Evolutionary conservation across 2,797 vertebrate species (phyloP), one percentile per base, ranked within the genome.

Genomic region (Etheostoma perlongum): DNA sequence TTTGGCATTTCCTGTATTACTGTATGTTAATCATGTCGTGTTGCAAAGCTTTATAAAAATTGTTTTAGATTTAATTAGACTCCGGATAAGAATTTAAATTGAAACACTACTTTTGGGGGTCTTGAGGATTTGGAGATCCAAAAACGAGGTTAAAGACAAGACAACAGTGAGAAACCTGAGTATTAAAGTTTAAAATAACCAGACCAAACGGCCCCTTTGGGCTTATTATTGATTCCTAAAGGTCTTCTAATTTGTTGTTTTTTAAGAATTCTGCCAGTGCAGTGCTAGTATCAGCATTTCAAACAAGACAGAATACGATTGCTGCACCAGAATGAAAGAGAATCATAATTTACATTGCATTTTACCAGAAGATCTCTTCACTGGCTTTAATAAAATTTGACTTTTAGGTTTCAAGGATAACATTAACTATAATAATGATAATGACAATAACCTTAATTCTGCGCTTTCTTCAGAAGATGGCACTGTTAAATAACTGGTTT

Each of bases 381-480:
- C n/a, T 23, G 23, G 30, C 8, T 53, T 42, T n/a, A n/a, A 19
- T 10, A 40, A 40, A 40, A 40, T 40, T 11, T 11, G 10, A 11
- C 36, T 11, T 36, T 36, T 36, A 36, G 2, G 33, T 30, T 5
- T 30, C 30, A 30, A 5, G 6, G 5, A 30, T 30, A 30, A 5
- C 5, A 6, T 6, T 30, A 30, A 30, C 30, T 6, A 30, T 30
- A 30, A 30, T 30, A 6, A 30, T 30, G 5, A 30, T 30, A 30
- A 27, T 30, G 5, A 30, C 30, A 30, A 30, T 30, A 30, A 48
- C 27, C 21, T 10, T 8, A 19, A 5, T 18, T 30, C 12, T 63
- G 44, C 2, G 9, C 21, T 78, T 58, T 63, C 8, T 62, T 88
- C 91, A 90, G 78, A 0, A 90, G 91, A 63, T 84, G 91, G 90